Evolutionary conservation across 2,113 vertebrate genomes (phyloP).

Genomic region (Bettongia penicillata): DNA sequence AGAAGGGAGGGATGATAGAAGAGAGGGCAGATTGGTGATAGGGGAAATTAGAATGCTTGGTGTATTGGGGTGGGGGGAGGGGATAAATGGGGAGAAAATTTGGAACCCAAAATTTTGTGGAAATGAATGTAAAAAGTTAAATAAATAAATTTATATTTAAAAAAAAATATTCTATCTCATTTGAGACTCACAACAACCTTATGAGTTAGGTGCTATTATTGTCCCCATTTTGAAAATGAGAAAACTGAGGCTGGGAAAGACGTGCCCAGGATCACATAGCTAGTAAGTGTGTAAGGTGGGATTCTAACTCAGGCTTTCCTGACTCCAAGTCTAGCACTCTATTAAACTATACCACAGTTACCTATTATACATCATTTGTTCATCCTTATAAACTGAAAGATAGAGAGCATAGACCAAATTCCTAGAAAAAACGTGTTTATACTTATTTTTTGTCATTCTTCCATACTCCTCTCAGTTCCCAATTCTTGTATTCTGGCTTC

Average conservation of each 20-base stretch:
- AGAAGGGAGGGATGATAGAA: too few species aligned
- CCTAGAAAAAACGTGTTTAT: neutral
- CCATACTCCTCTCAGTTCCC: neutral
- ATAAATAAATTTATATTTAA: too few species aligned
- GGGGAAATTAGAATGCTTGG: too few species aligned
- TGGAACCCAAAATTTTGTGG: too few species aligned
- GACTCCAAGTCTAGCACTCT: neutral
- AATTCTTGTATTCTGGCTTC: neutral
- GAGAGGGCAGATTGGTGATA: too few species aligned
- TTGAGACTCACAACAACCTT: neutral
- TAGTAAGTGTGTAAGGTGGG: neutral
- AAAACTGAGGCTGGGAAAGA: neutral
- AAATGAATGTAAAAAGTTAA: too few species aligned
- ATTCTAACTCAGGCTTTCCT: neutral
- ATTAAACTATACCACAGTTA: neutral
- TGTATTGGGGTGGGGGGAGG: too few species aligned
- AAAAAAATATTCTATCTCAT: neutral
- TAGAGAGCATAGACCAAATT: neutral
- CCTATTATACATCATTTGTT: neutral
- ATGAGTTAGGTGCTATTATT: neutral
- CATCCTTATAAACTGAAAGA: neutral
- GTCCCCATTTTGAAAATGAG: neutral
- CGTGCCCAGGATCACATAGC: neutral
- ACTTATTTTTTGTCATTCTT: neutral
- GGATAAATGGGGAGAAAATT: too few species aligned